Percentiles rank a stretch among this genome's conserved stretches.
Evolutionary conservation across 1,140 invertebrate species (phyloP).

Genomic region (Drosophila kanapiae): DNA sequence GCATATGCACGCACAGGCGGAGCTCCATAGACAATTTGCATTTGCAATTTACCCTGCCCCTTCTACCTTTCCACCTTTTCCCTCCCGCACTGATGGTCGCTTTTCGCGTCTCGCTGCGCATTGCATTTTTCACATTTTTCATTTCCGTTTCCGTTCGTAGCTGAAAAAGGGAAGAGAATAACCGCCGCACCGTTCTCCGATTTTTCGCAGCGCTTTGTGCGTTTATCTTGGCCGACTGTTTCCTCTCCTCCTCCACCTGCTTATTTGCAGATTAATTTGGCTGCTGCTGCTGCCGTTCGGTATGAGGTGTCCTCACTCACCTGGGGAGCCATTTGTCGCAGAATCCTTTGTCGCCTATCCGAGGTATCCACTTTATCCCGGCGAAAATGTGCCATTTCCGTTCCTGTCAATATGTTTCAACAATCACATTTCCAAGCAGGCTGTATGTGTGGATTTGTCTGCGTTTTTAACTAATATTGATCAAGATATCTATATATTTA

Average conservation of each 20-base stretch:
- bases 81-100: conserved; percentile 21
- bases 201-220: conserved; percentile 49
- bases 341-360: conserved; percentile 87
- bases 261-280: conserved; percentile 86
- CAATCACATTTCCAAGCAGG: conserved; percentile 86
- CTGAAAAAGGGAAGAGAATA: conserved; percentile 36
- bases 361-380: conserved; percentile 86
- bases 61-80: background rate
- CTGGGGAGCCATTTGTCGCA: conserved; percentile 86
- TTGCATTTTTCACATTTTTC: conserved; percentile 78
- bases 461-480: conserved; percentile 33
- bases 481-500: too few relatives aligned
- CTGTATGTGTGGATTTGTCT: conserved; percentile 85
- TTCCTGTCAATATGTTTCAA: conserved; percentile 87
- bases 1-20: conserved; percentile 22
- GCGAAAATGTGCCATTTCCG: conserved; percentile 87
- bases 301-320: conserved; percentile 85
- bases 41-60: conserved; percentile 52
- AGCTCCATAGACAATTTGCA: conserved; percentile 67
- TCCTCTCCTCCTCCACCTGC: conserved; percentile 19
- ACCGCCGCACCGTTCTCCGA: background rate
- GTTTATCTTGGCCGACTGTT: conserved; percentile 53
- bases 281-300: conserved; percentile 75
- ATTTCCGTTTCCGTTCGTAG: conserved; percentile 74
- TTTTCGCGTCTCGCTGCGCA: conserved; percentile 50